Percentiles rank a stretch among this genome's conserved stretches.
These are phyloP conservation scores for Dicaeum eximium DNA, from an alignment of 2,113 vertebrate species.

Conservation along the genomic window DNA sequence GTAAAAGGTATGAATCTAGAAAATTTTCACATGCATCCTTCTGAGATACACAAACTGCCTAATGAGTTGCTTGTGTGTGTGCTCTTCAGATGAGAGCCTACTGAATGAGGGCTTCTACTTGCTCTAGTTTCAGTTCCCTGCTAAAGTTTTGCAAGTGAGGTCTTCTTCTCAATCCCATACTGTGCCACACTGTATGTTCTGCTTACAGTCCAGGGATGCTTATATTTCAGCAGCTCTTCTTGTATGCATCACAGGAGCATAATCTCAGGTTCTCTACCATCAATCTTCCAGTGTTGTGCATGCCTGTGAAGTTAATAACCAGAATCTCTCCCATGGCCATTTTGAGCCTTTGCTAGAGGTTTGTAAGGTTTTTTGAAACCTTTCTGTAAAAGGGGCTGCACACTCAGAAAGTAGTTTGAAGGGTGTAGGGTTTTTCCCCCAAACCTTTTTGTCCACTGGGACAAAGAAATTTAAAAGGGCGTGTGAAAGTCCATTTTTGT, in stretches of 20 bases:
- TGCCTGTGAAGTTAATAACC: neutral
- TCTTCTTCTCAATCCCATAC: neutral
- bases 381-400: neutral
- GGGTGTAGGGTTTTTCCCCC: rapidly evolving
- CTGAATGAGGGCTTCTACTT: neutral
- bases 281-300: neutral
- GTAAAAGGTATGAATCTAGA: neutral
- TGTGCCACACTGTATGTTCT: neutral
- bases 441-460: neutral
- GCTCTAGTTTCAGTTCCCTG: neutral
- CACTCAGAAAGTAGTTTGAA: neutral
- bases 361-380: neutral
- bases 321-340: neutral
- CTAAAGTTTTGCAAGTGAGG: neutral
- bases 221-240: neutral
- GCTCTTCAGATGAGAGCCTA: neutral
- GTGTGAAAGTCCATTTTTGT: neutral
- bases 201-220: neutral
- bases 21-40: neutral
- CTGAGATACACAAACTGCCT: neutral
- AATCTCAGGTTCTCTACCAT: neutral
- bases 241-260: neutral
- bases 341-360: neutral
- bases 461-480: neutral
- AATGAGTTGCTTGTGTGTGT: neutral